A percentile compares a stretch with the other conserved stretches of the same genome.
Evolutionary conservation across 2,113 vertebrate species (phyloP).

Genomic region (Clarias magur): DNA sequence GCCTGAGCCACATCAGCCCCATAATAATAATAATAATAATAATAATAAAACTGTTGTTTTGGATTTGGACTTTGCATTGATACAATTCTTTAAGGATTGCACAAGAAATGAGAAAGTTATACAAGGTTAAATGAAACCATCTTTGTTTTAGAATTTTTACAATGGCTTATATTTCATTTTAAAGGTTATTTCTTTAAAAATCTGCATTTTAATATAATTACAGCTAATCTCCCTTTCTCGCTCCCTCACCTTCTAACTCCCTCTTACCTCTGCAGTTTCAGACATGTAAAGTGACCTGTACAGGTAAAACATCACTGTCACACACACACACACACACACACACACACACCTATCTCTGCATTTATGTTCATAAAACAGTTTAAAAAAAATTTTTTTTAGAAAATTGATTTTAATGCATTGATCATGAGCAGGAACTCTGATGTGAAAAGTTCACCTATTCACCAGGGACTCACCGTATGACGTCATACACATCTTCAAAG

Average conservation of each 20-base stretch:
- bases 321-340: neutral
- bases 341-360: neutral
- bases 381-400: neutral
- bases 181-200: too few species aligned
- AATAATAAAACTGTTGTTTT: too few species aligned
- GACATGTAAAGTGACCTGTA: neutral
- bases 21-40: too few species aligned
- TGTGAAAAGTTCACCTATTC: neutral
- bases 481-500: neutral
- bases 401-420: neutral
- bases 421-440: neutral
- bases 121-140: too few species aligned
- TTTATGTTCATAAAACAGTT: neutral
- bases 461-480: neutral
- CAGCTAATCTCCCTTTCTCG: neutral
- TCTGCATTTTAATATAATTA: too few species aligned
- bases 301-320: neutral
- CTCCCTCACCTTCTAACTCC: neutral
- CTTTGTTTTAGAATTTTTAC: too few species aligned
- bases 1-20: too few species aligned
- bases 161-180: too few species aligned
- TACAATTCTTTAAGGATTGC: too few species aligned
- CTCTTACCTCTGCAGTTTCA: neutral
- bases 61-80: too few species aligned
- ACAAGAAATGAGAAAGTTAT: too few species aligned